Evolutionary conservation across 2,113 vertebrate genomes (phyloP).

Genomic region (Heterotis niloticus): DNA sequence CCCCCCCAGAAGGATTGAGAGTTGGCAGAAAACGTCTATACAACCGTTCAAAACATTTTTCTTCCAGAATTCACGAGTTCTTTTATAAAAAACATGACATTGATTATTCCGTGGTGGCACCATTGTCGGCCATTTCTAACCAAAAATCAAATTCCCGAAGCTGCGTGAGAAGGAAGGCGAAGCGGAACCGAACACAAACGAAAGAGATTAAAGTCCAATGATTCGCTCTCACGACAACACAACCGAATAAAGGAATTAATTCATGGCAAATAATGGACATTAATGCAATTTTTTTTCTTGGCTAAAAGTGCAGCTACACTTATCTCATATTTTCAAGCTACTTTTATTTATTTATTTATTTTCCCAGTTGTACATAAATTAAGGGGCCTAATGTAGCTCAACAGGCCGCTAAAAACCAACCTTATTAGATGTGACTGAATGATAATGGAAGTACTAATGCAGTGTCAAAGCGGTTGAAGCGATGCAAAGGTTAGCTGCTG

Average conservation of each 20-base stretch:
- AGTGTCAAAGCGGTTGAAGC: conserved; percentile 50
- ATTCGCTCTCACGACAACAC: background rate
- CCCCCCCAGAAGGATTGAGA: background rate
- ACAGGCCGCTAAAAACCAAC: conserved; percentile 40
- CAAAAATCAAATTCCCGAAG: background rate
- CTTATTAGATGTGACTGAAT: conserved; percentile 65
- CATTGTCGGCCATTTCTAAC: background rate
- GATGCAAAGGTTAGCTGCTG: conserved; percentile 56
- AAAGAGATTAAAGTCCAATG: background rate
- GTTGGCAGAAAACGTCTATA: background rate
- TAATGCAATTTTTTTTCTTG: conserved; percentile 39
- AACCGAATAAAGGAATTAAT: conserved; percentile 7
- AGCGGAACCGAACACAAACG: background rate
- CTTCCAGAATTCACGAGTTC: conserved; percentile 8
- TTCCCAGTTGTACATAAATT: conserved; percentile 45
- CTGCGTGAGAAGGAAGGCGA: background rate
- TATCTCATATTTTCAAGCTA: conserved; percentile 32
- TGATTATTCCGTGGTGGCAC: background rate
- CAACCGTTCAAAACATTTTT: background rate
- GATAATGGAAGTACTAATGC: conserved; percentile 63
- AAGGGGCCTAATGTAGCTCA: conserved; percentile 45
- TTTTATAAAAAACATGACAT: conserved; percentile 5
- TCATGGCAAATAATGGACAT: conserved; percentile 19
- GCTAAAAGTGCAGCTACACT: conserved; percentile 33
- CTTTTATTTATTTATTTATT: conserved; percentile 40